Percentiles rank a stretch among this genome's conserved stretches.
Conservation (phyloP, 2,888 invertebrate genomes). For the Chaitophorus viminalis region DNA sequence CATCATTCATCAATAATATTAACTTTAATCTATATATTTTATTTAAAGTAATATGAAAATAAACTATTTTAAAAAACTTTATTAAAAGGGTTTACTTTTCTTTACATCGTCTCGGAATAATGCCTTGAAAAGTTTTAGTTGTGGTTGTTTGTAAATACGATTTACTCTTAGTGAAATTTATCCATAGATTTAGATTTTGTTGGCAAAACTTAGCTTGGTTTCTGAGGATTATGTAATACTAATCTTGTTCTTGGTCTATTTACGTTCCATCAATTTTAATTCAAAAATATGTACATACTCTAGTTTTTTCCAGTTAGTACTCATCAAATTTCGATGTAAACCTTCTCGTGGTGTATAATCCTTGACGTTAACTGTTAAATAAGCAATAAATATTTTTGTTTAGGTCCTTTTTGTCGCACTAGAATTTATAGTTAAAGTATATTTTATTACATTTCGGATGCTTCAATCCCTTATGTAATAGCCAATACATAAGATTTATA, state of each 20-base stretch:
- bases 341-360: neutral
- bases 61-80: neutral
- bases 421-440: conserved; percentile 41
- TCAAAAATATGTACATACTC: neutral
- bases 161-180: neutral
- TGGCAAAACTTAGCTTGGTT: neutral
- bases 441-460: conserved; percentile 41
- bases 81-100: neutral
- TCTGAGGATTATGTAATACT: neutral
- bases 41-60: neutral
- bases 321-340: neutral
- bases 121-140: neutral
- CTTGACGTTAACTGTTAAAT: neutral
- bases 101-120: neutral
- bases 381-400: conserved; percentile 45
- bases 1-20: neutral
- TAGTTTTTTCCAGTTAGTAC: neutral
- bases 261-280: neutral
- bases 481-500: conserved; percentile 43
- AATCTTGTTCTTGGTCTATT: neutral
- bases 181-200: neutral
- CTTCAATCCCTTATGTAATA: conserved; percentile 26
- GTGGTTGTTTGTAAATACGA: neutral
- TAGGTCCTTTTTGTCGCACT: conserved; percentile 37
- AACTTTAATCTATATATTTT: neutral